phyloP scores from a whole-genome alignment of 2,797 vertebrate genomes.

The Poliocrania exsul region DNA sequence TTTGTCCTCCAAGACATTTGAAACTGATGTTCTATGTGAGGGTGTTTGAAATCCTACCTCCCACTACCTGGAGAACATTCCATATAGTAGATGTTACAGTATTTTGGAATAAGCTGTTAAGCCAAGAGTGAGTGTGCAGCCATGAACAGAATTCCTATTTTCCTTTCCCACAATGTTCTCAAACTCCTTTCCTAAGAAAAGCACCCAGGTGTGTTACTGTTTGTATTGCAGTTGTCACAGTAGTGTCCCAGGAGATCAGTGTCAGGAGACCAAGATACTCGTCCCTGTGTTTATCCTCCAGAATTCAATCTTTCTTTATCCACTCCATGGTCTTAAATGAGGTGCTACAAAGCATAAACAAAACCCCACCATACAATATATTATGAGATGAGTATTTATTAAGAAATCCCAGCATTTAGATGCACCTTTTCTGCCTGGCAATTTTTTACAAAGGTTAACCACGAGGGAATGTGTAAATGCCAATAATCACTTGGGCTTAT shows the following conservation, averaged over 20 bases:
- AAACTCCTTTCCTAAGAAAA: not conserved
- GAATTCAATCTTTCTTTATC: not conserved
- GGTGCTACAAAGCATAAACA: not conserved
- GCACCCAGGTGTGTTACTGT: not conserved
- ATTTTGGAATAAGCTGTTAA: not conserved
- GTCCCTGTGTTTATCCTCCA: not conserved
- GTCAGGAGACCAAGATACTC: not conserved
- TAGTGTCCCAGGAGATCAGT: not conserved
- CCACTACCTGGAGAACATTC: not conserved
- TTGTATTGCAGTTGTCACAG: not conserved
- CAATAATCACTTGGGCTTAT: not conserved
- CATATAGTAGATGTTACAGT: not conserved
- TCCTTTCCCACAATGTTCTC: not conserved
- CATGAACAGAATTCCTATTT: not conserved
- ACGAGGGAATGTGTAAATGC: not conserved
- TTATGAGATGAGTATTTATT: not conserved
- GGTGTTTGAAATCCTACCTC: not conserved
- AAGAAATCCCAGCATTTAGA: not conserved
- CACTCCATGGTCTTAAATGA: not conserved
- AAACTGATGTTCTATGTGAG: not conserved
- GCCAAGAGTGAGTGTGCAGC: not conserved
- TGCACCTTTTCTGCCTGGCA: not conserved
- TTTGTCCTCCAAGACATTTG: not conserved
- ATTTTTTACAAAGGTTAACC: not conserved
- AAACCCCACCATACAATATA: not conserved